Conservation (phyloP, 2,888 invertebrate genomes). For the Andrena camellia region DNA sequence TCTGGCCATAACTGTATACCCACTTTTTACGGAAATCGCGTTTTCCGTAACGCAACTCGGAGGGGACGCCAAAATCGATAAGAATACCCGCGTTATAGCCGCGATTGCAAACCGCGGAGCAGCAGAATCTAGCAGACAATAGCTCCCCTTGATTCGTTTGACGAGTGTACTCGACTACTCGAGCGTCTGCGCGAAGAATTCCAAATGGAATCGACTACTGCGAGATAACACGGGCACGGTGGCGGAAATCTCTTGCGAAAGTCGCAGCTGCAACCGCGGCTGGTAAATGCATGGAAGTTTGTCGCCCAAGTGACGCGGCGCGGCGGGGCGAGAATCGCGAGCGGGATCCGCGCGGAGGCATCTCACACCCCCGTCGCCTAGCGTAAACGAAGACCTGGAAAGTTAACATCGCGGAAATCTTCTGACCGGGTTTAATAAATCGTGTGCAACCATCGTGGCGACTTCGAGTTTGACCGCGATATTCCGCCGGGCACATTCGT, state of each 20-base stretch:
- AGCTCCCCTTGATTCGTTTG: background rate
- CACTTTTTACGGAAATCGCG: background rate
- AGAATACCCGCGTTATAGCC: background rate
- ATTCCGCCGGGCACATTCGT: background rate
- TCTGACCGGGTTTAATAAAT: constrained; percentile 46
- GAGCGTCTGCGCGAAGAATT: constrained; percentile 1
- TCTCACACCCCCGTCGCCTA: background rate
- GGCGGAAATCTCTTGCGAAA: constrained; percentile 12
- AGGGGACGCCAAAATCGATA: background rate
- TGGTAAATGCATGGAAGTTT: constrained; percentile 25
- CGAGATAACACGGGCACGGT: background rate
- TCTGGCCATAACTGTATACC: background rate
- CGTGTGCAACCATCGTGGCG: background rate
- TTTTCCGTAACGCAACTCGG: background rate
- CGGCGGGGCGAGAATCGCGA: constrained; percentile 7
- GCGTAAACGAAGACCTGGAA: constrained; percentile 21
- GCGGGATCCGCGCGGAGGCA: background rate
- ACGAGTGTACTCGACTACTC: background rate
- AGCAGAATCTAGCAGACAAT: background rate
- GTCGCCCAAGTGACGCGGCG: constrained; percentile 32
- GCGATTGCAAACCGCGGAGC: background rate
- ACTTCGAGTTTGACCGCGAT: constrained; percentile 29
- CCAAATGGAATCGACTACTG: constrained; percentile 3
- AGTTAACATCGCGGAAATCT: constrained; percentile 43
- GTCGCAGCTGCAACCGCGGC: background rate